Conservation (phyloP, 2,888 invertebrate species). For the Lasioglossum vierecki region DNA sequence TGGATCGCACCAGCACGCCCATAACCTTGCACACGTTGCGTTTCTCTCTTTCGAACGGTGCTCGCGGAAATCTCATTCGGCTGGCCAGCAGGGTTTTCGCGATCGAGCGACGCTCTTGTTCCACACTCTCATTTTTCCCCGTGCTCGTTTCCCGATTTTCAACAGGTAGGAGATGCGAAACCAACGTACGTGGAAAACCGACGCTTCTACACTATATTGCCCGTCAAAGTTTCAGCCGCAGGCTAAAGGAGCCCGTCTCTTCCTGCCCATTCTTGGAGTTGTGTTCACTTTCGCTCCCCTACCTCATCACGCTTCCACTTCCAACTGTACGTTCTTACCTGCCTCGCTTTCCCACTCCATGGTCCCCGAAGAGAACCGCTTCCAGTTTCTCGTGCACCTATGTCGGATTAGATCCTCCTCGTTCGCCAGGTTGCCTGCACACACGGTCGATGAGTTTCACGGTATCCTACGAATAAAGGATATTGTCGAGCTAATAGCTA, state of each 20-base stretch:
- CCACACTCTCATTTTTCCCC: slow-evolving; percentile 37
- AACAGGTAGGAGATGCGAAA: neutral
- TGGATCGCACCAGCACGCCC: slow-evolving; percentile 54
- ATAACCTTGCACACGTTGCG: slow-evolving; percentile 59
- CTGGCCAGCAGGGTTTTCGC: slow-evolving; percentile 8
- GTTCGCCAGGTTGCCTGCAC: neutral
- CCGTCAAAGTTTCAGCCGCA: slow-evolving; percentile 54
- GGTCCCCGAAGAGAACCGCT: slow-evolving; percentile 41
- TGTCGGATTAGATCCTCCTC: slow-evolving; percentile 25
- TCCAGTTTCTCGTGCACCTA: slow-evolving; percentile 28
- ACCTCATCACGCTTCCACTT: slow-evolving; percentile 58
- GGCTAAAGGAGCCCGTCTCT: slow-evolving; percentile 69
- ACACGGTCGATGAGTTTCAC: slow-evolving; percentile 22
- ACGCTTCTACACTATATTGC: slow-evolving; percentile 25
- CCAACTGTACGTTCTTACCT: slow-evolving; percentile 49
- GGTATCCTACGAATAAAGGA: too few species aligned
- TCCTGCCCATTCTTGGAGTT: slow-evolving; percentile 83
- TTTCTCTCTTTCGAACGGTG: slow-evolving; percentile 33
- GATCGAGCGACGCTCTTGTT: slow-evolving; percentile 24
- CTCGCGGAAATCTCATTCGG: slow-evolving; percentile 25
- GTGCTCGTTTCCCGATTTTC: neutral
- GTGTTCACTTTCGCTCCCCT: slow-evolving; percentile 82
- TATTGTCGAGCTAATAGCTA: too few species aligned
- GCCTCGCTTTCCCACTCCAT: slow-evolving; percentile 19
- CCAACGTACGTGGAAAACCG: slow-evolving; percentile 9